Evolutionary conservation across 92 coral and sea anemone genomes (phyloP).

Genomic region (Parazoanthus swiftii): DNA sequence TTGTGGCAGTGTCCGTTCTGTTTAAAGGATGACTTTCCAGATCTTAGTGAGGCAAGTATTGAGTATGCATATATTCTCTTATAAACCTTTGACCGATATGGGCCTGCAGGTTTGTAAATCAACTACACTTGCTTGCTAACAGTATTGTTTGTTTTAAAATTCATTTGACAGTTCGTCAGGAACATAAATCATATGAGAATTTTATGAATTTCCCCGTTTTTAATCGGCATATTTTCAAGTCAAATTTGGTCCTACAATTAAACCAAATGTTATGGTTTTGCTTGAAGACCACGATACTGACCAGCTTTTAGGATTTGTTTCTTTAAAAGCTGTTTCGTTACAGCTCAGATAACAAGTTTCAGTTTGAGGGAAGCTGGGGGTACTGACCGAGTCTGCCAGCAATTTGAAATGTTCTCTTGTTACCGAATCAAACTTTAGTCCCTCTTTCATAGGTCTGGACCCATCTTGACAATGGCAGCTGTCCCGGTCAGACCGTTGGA

Average conservation of each 20-base stretch:
- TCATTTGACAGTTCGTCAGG: not conserved
- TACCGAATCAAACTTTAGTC: not conserved
- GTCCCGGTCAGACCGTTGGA: conserved; percentile 96
- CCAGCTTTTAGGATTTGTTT: too few relatives aligned
- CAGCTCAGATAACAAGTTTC: too few relatives aligned
- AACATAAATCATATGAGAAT: not conserved
- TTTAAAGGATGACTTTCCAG: conserved; percentile 74
- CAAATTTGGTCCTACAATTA: not conserved
- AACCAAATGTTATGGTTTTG: not conserved
- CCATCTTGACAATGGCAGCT: conserved; percentile 95
- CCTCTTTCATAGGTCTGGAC: conserved; percentile 83
- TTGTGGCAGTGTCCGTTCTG: conserved; percentile 97
- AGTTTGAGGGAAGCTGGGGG: too few relatives aligned
- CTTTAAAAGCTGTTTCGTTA: too few relatives aligned
- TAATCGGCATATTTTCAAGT: too few relatives aligned
- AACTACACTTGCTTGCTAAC: not conserved
- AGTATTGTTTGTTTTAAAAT: too few relatives aligned
- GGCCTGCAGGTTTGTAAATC: not conserved
- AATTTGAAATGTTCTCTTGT: not conserved
- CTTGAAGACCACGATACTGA: too few relatives aligned
- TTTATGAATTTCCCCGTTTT: too few relatives aligned
- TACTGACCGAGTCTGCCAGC: not conserved
- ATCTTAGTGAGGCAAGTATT: conserved; percentile 77
- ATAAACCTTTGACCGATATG: not conserved
- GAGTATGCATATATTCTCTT: not conserved